These are phyloP conservation scores for Mamestra brassicae DNA, from an alignment of 2,888 invertebrate species.

Conservation along the genomic window DNA sequence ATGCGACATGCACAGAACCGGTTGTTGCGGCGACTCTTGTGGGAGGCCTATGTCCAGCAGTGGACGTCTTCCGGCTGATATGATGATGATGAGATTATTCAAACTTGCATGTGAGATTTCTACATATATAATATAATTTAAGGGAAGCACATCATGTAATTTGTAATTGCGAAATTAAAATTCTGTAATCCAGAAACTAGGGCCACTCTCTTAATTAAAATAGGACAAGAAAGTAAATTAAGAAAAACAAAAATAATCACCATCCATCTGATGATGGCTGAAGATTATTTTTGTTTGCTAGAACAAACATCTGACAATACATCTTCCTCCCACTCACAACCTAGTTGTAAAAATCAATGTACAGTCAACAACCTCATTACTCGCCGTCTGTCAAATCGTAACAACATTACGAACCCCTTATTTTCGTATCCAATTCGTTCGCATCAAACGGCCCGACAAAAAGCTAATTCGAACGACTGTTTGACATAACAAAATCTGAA, in stretches of 20 bases:
- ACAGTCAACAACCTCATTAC: conserved; percentile 59
- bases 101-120: no score
- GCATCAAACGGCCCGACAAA: conserved; percentile 69
- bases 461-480: conserved; percentile 78
- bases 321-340: not conserved
- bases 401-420: conserved; percentile 63
- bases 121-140: no score
- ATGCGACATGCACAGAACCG: no score
- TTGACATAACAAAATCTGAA: conserved; percentile 86
- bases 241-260: conserved; percentile 4
- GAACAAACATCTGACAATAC: conserved; percentile 18
- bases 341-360: conserved; percentile 56
- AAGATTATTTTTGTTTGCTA: not conserved
- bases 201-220: not conserved
- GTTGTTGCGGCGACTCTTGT: no score
- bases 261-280: not conserved
- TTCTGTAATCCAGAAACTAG: not conserved
- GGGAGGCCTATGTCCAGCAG: no score
- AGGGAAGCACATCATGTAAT: no score
- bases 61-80: no score
- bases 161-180: no score
- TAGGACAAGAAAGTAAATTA: not conserved
- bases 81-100: no score
- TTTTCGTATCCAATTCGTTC: conserved; percentile 67
- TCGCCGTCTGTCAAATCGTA: conserved; percentile 61